phyloP scores from a whole-genome alignment of 23 tunicate species.

The Halocynthia roretzi region DNA sequence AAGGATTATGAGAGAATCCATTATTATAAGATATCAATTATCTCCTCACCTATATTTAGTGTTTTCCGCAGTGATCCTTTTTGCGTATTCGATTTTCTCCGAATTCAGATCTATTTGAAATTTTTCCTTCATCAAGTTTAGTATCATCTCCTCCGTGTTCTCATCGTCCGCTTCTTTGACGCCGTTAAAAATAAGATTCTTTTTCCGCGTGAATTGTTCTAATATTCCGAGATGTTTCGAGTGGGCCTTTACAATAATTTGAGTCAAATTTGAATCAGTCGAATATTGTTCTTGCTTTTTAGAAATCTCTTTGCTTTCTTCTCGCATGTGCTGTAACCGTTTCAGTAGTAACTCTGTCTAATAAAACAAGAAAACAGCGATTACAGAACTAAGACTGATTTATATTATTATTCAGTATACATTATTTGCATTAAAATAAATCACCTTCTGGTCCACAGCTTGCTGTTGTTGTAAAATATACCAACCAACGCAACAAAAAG shows the following conservation, averaged over 20 bases:
- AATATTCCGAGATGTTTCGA: slow-evolving; percentile 39
- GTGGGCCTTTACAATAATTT: slow-evolving; percentile 11
- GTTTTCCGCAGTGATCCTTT: slow-evolving; percentile 14
- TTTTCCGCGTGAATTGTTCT: slow-evolving; percentile 54
- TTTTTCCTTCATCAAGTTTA: slow-evolving; percentile 23
- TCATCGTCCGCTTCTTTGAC: slow-evolving; percentile 43
- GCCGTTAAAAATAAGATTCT: slow-evolving; percentile 51
- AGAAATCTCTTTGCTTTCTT: slow-evolving; percentile 25
- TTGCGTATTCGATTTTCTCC: slow-evolving; percentile 35
- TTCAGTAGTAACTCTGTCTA: slow-evolving; percentile 28
- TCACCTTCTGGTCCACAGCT: neutral
- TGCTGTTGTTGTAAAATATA: neutral
- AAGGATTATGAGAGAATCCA: neutral
- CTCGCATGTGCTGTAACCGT: slow-evolving; percentile 29
- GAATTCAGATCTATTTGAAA: slow-evolving; percentile 23
- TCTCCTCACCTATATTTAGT: slow-evolving; percentile 23
- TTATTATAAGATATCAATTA: neutral
- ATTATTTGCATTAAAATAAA: no score
- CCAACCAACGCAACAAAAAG: neutral
- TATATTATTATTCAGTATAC: neutral
- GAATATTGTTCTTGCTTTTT: slow-evolving; percentile 23
- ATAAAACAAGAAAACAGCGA: neutral
- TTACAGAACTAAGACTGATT: neutral
- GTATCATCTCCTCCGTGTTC: slow-evolving; percentile 14
- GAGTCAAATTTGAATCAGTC: slow-evolving; percentile 54